Percentiles rank a stretch among this genome's conserved stretches.
phyloP scores from a whole-genome alignment of 1,140 invertebrate species.

The Pissodes strobi region DNA sequence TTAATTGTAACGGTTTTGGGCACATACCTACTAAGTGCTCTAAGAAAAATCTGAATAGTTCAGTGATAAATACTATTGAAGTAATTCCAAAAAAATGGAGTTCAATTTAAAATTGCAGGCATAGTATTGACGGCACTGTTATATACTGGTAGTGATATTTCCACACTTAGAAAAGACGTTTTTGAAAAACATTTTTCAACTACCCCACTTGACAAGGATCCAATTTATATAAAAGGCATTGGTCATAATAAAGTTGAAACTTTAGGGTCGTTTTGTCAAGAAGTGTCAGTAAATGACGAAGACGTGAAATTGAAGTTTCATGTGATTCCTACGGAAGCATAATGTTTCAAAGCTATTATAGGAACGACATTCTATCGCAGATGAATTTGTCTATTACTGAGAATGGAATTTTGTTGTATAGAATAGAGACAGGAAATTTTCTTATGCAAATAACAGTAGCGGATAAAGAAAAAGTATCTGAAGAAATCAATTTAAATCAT shows the following conservation, averaged over 20 bases:
- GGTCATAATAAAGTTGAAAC: no score
- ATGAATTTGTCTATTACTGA: background rate
- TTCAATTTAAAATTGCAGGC: background rate
- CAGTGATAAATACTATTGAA: background rate
- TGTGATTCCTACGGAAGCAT: background rate
- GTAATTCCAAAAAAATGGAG: background rate
- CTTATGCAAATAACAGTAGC: no score
- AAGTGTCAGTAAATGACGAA: no score
- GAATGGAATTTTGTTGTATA: slow-evolving; percentile 5
- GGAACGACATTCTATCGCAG: background rate
- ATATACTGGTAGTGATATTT: slow-evolving; percentile 17
- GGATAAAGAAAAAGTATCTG: no score
- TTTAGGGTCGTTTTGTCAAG: no score
- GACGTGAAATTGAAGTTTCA: background rate
- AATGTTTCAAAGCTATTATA: slow-evolving; percentile 4
- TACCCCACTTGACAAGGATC: no score
- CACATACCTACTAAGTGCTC: slow-evolving; percentile 13
- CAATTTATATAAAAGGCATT: no score
- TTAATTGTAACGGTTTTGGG: slow-evolving; percentile 12
- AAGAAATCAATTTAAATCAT: no score
- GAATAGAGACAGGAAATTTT: no score
- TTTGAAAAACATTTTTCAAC: background rate
- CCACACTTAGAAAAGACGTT: background rate
- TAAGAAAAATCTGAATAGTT: slow-evolving; percentile 3
- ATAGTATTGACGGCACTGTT: slow-evolving; percentile 12